Conservation (phyloP, 2,888 invertebrate species). For the Eremobia ochroleuca region DNA sequence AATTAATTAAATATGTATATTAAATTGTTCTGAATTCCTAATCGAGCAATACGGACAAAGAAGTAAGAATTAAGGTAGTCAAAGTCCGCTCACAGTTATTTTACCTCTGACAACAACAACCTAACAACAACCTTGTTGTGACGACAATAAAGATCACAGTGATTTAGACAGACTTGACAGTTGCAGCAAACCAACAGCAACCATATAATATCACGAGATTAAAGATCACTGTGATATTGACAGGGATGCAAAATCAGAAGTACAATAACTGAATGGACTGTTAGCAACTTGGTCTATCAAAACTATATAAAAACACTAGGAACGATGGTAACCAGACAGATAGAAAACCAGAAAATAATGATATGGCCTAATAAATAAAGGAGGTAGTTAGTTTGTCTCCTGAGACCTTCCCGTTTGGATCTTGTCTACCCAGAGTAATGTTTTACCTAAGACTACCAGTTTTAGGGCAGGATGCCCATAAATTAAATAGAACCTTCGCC, state of each 20-base stretch:
- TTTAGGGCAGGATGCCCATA: neutral
- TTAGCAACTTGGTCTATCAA: neutral
- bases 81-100: neutral
- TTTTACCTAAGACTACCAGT: neutral
- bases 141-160: neutral
- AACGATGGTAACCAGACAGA: neutral
- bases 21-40: neutral
- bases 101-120: neutral
- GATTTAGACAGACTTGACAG: neutral
- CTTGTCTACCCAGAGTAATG: neutral
- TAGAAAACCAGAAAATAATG: neutral
- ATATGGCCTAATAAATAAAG: neutral
- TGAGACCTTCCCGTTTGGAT: neutral
- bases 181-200: neutral
- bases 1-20: neutral
- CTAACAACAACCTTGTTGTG: too few species aligned
- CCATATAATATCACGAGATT: neutral
- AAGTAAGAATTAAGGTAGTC: neutral
- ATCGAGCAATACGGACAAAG: neutral
- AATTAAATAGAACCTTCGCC: neutral
- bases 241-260: neutral
- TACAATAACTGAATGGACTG: neutral
- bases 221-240: neutral
- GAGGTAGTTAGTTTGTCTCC: neutral
- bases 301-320: neutral